Evolutionary conservation across 1,140 invertebrate genomes (phyloP).

Genomic region (Hycleus cichorii): DNA sequence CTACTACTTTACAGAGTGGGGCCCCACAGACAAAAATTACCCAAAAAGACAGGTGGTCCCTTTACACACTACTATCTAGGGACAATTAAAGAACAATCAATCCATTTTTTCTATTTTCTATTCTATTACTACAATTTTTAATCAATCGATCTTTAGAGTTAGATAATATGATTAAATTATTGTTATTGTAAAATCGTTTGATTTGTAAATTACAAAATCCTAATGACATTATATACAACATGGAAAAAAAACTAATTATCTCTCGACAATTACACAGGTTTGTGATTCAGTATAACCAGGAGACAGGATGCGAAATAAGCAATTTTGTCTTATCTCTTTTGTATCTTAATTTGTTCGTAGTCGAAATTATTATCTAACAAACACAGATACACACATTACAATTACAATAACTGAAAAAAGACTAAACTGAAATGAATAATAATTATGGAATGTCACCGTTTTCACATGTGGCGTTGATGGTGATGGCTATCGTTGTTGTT

Average conservation of each 20-base stretch:
- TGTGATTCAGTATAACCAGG: slow-evolving; percentile 7
- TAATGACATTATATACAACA: background rate
- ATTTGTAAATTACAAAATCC: background rate
- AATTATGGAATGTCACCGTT: slow-evolving; percentile 28
- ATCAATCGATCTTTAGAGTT: slow-evolving; percentile 1
- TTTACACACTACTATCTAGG: slow-evolving; percentile 1
- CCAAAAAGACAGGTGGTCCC: slow-evolving; percentile 13
- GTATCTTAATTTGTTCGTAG: slow-evolving; percentile 27
- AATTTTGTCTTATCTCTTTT: slow-evolving; percentile 24
- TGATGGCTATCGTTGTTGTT: background rate
- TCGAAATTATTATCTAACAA: slow-evolving; percentile 3
- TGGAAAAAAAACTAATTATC: slow-evolving; percentile 12
- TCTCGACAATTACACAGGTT: slow-evolving; percentile 10
- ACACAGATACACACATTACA: too few relatives aligned
- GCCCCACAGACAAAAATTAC: slow-evolving; percentile 16
- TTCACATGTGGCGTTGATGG: slow-evolving; percentile 12
- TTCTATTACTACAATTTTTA: background rate
- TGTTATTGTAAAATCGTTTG: background rate
- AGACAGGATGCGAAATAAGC: slow-evolving; percentile 17
- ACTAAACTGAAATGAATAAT: slow-evolving; percentile 11
- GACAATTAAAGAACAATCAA: slow-evolving; percentile 12
- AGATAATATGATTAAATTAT: background rate
- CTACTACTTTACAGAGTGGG: background rate
- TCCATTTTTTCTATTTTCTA: slow-evolving; percentile 3
- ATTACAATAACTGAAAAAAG: too few relatives aligned